Conservation (phyloP, 2,888 invertebrate species). For the Ptychoptera albimana region DNA sequence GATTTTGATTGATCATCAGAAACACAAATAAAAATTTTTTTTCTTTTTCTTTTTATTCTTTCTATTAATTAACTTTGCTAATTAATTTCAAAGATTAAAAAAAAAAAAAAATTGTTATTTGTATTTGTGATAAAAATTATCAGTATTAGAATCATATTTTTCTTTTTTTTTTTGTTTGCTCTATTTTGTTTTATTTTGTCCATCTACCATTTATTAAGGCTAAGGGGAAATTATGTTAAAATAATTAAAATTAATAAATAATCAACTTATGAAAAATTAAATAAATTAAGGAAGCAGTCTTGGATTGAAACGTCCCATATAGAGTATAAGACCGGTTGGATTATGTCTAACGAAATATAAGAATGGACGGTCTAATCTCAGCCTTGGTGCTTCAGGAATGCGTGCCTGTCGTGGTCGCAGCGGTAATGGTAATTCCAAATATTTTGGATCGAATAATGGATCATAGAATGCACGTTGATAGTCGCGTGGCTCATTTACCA, state of each 20-base stretch:
- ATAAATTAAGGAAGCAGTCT: slow-evolving; percentile 51
- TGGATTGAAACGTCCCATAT: slow-evolving; percentile 78
- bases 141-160: too few relatives aligned
- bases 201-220: too few relatives aligned
- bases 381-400: slow-evolving; percentile 51
- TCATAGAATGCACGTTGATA: slow-evolving; percentile 54
- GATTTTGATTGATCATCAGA: too few relatives aligned
- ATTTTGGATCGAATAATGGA: slow-evolving; percentile 38
- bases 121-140: too few relatives aligned
- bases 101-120: too few relatives aligned
- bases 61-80: too few relatives aligned
- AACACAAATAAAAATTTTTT: too few relatives aligned
- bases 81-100: too few relatives aligned
- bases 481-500: slow-evolving; percentile 34
- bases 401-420: slow-evolving; percentile 55
- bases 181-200: too few relatives aligned
- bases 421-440: slow-evolving; percentile 43
- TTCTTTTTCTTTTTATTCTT: too few relatives aligned
- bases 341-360: slow-evolving; percentile 79
- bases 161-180: too few relatives aligned
- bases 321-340: slow-evolving; percentile 78
- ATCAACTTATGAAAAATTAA: not conserved
- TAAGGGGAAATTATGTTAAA: too few relatives aligned
- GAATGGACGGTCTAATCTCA: slow-evolving; percentile 77
- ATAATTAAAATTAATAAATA: not conserved